Conservation (phyloP, 2,888 invertebrate genomes). For the Tholera decimalis region DNA sequence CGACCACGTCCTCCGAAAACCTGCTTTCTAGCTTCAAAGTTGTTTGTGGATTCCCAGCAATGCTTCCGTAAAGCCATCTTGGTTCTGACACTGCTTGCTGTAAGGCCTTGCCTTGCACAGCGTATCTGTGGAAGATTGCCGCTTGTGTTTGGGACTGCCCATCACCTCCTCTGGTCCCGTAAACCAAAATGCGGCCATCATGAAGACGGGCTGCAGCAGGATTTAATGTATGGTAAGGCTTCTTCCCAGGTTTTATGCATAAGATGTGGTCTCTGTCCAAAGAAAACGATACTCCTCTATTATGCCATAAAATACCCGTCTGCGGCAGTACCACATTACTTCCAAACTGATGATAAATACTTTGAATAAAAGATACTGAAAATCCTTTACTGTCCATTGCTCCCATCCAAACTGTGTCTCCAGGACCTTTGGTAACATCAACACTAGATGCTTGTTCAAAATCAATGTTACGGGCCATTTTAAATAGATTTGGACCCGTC, state of each 20-base stretch:
- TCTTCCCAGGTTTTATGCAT: constrained; percentile 82
- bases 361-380: constrained; percentile 88
- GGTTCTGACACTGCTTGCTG: constrained; percentile 79
- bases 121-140: constrained; percentile 86
- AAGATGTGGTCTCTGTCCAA: constrained; percentile 76
- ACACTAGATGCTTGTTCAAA: constrained; percentile 68
- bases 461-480: constrained; percentile 77
- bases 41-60: constrained; percentile 66
- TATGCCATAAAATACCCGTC: constrained; percentile 87
- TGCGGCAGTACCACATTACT: constrained; percentile 83
- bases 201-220: constrained; percentile 82
- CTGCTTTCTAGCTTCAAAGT: constrained; percentile 79
- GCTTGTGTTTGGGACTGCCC: constrained; percentile 87
- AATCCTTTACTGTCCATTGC: constrained; percentile 86
- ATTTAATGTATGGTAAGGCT: constrained; percentile 85
- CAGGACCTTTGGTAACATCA: constrained; percentile 77
- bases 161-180: constrained; percentile 86
- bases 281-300: constrained; percentile 80
- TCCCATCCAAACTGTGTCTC: constrained; percentile 88
- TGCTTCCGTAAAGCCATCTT: constrained; percentile 83
- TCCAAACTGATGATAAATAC: constrained; percentile 81
- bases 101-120: constrained; percentile 78
- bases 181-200: constrained; percentile 85
- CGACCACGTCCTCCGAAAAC: constrained; percentile 76
- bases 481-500: constrained; percentile 69